Evolutionary conservation across 2,797 vertebrate species (phyloP), one percentile per base, ranked within the genome.

Genomic region (Sternotherus odoratus): DNA sequence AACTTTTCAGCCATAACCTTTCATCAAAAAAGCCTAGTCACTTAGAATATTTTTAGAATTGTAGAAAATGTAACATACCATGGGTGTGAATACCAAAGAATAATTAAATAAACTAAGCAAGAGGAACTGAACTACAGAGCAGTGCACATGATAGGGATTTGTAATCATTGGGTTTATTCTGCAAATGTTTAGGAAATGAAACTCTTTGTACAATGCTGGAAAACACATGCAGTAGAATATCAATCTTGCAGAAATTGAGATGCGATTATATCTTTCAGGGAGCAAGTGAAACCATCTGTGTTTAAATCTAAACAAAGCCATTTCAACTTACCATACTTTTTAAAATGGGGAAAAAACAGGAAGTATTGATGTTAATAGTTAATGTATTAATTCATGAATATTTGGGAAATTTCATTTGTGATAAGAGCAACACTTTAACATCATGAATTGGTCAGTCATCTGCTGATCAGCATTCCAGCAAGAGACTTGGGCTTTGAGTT

Each of bases 1-100:
- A 95, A 90, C 13, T 89, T 82, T 48, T 90, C 92, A 92, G 87
- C 79, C 94, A 88, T 94, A 95, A 91, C 86, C 77, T 96, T 93
- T 95, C 83, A 91, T 96, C 81, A 94, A 86, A 87, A 88, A 83
- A 88, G 30, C 86, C 78, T 95, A 82, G 92, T 95, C 89, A 81
- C 24, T 83, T 95, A 78, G 84, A 87, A 84, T 89, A 79, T 85
- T 84, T 26, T 96, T 89, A 86, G 78, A 90, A 83, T 86, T 78
- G 43, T 92, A 79, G 11, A 90, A 91, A 78, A 78, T 50, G 94
- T 91, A 36, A 39, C 1, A 8, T 88, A 72, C 43, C 9, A 21
- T 69, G n/a, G 83, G 53, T 86, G 69, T 92, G 26, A 66, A 78
- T 72, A 21, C 86, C 49, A 94, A 87, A 86, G 39, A 92, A 90